Conservation (phyloP, 2,797 vertebrate species). For the Esox masquinongy region DNA sequence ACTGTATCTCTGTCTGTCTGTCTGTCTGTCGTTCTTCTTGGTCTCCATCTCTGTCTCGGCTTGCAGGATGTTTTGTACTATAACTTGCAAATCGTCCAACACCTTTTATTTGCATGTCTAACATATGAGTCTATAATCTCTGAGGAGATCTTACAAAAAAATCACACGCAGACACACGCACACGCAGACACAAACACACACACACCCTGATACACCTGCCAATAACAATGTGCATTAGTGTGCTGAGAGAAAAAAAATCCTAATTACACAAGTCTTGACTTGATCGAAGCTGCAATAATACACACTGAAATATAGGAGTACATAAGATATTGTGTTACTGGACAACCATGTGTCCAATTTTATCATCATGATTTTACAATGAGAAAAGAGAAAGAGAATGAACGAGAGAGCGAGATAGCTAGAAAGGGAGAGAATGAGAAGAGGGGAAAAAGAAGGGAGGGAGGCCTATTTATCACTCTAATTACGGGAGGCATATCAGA, state of each 20-base stretch:
- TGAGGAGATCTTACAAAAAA: constrained; percentile 18
- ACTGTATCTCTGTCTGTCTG: background rate
- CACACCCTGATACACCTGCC: constrained; percentile 10
- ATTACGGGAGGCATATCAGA: constrained; percentile 71
- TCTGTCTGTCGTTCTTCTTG: background rate
- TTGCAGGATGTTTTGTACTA: constrained; percentile 36
- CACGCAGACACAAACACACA: background rate
- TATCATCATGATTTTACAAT: constrained; percentile 29
- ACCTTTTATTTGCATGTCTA: constrained; percentile 31
- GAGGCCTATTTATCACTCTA: constrained; percentile 73
- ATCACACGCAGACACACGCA: background rate
- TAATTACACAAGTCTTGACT: constrained; percentile 63
- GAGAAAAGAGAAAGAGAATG: constrained; percentile 21
- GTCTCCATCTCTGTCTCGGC: constrained; percentile 6
- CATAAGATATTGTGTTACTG: constrained; percentile 22
- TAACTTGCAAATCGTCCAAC: constrained; percentile 51
- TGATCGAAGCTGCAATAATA: constrained; percentile 38
- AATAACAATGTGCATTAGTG: constrained; percentile 36
- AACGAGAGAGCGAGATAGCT: background rate
- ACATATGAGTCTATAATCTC: constrained; percentile 39
- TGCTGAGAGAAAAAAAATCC: constrained; percentile 39
- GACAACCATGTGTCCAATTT: constrained; percentile 39
- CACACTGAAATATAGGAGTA: background rate
- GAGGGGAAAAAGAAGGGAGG: constrained; percentile 22
- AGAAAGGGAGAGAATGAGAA: constrained; percentile 18